These are phyloP conservation scores for Hestina assimilis DNA, from an alignment of 1,140 invertebrate genomes.

Conservation along the genomic window DNA sequence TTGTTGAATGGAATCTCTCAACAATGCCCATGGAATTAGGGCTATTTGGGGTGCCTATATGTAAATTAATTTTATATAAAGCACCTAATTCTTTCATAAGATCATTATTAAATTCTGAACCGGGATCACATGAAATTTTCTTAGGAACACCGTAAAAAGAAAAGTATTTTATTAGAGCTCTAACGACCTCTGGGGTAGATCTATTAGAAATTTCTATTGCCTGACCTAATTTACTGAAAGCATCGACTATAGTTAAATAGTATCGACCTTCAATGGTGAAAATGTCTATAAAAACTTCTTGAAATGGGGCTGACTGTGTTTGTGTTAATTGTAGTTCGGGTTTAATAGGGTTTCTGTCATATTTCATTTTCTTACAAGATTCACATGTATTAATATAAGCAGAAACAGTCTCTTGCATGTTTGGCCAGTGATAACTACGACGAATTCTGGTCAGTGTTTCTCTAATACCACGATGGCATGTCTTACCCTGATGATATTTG, in stretches of 20 bases:
- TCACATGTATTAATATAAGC: constrained; percentile 33
- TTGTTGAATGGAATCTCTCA: constrained; percentile 40
- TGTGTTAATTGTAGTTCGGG: constrained; percentile 36
- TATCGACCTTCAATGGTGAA: constrained; percentile 34
- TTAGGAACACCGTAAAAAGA: constrained; percentile 28
- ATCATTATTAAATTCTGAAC: constrained; percentile 42
- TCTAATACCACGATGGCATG: constrained; percentile 38
- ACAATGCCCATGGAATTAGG: constrained; percentile 47
- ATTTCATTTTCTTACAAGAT: constrained; percentile 35
- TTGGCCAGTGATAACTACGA: constrained; percentile 30
- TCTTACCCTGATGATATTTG: constrained; percentile 43
- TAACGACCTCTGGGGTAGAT: constrained; percentile 34
- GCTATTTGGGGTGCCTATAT: constrained; percentile 42
- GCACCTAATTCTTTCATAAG: constrained; percentile 31
- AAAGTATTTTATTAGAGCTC: constrained; percentile 35
- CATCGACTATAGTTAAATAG: constrained; percentile 38
- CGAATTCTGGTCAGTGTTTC: constrained; percentile 30
- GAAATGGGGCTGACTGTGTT: constrained; percentile 33
- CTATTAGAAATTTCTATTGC: constrained; percentile 31
- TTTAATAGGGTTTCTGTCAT: constrained; percentile 37
- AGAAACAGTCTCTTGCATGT: constrained; percentile 31
- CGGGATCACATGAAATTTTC: constrained; percentile 33
- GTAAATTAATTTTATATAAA: constrained; percentile 38
- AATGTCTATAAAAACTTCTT: constrained; percentile 40
- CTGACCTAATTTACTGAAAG: constrained; percentile 41